These are phyloP conservation scores for Tetropium fuscum DNA, from an alignment of 2,888 invertebrate species.

Conservation along the genomic window DNA sequence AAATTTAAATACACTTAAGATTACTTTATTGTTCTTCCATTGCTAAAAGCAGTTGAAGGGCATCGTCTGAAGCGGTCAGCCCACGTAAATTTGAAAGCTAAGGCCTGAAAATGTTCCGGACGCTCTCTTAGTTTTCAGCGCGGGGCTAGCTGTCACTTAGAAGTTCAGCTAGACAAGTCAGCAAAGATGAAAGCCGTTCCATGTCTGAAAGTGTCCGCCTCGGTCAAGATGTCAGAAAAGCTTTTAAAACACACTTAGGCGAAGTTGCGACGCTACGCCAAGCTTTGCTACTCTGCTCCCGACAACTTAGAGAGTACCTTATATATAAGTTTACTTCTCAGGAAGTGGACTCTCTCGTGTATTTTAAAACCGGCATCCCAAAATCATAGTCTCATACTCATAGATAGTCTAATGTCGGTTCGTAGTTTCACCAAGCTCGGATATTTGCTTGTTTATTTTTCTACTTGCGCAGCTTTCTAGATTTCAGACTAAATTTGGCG, in stretches of 20 bases:
- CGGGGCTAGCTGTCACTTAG: constrained; percentile 52
- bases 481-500: constrained; percentile 6
- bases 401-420: constrained; percentile 59
- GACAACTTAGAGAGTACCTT: constrained; percentile 24
- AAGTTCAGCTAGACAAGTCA: constrained; percentile 51
- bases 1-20: constrained; percentile 23
- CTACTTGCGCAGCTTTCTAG: constrained; percentile 10
- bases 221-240: constrained; percentile 69
- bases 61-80: constrained; percentile 40
- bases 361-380: constrained; percentile 60
- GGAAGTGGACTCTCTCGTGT: constrained; percentile 57
- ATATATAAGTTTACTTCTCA: constrained; percentile 44
- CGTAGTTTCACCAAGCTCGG: constrained; percentile 46
- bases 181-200: constrained; percentile 66
- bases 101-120: constrained; percentile 46
- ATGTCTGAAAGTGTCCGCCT: constrained; percentile 67
- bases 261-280: constrained; percentile 44
- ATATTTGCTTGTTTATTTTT: constrained; percentile 15
- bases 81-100: constrained; percentile 48
- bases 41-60: constrained; percentile 29
- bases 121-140: constrained; percentile 39
- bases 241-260: constrained; percentile 67
- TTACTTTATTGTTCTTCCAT: constrained; percentile 20
- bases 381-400: constrained; percentile 56
- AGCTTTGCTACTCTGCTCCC: constrained; percentile 30